Evolutionary conservation across 2,113 vertebrate species (phyloP).

Genomic region (Sylvilagus bachmani): DNA sequence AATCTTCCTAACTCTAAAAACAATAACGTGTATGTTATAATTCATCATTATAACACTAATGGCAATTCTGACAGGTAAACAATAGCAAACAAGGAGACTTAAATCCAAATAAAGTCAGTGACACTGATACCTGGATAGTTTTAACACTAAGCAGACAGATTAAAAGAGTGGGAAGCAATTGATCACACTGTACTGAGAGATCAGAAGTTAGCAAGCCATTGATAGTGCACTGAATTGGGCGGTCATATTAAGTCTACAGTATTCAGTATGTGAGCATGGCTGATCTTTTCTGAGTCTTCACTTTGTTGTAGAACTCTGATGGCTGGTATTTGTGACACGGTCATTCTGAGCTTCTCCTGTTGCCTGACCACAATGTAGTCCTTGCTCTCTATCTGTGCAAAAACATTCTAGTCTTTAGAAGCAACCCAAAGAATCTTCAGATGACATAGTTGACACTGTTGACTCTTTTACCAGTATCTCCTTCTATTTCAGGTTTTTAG

Average conservation of each 20-base stretch:
- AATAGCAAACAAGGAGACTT: neutral
- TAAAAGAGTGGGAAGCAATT: neutral
- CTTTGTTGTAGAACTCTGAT: neutral
- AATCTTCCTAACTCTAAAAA: neutral
- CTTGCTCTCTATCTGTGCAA: neutral
- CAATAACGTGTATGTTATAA: neutral
- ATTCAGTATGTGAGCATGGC: neutral
- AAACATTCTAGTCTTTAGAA: neutral
- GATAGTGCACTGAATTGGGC: neutral
- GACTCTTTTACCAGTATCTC: neutral
- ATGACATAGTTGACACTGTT: neutral
- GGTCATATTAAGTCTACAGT: neutral
- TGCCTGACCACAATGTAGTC: neutral
- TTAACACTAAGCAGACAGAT: neutral
- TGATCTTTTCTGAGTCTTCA: neutral
- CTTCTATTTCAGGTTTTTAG: constrained; percentile 18
- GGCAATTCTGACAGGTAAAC: neutral
- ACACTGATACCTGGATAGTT: neutral
- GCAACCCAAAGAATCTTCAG: neutral
- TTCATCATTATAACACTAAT: neutral
- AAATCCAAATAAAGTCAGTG: neutral
- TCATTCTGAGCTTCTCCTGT: neutral
- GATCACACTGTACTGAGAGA: neutral
- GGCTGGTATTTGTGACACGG: neutral
- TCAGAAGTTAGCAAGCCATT: neutral